A percentile compares a stretch with the other conserved stretches of the same genome.
These are phyloP conservation scores for Tangara arthus DNA, from an alignment of 2,797 vertebrate species.

Conservation along the genomic window DNA sequence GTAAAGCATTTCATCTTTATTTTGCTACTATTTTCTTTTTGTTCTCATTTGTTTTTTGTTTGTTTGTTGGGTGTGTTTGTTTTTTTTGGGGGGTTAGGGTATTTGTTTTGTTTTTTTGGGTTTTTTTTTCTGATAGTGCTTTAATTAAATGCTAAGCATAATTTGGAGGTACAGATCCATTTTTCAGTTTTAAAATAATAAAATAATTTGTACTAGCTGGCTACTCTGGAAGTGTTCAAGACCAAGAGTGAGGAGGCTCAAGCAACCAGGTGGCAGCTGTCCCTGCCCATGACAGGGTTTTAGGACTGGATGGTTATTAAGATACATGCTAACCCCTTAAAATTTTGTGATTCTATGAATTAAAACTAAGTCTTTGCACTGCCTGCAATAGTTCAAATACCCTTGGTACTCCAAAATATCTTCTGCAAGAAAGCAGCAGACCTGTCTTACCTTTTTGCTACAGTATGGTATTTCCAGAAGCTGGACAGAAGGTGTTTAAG, in stretches of 20 bases:
- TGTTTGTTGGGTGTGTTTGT: background rate
- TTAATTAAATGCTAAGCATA: background rate
- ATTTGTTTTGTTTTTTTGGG: too few relatives aligned
- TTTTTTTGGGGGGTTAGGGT: background rate
- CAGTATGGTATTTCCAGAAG: background rate
- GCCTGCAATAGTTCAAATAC: background rate
- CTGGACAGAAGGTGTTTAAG: background rate
- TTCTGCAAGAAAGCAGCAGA: background rate
- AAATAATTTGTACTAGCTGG: background rate
- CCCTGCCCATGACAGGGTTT: background rate
- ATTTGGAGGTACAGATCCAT: background rate
- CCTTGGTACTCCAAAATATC: background rate
- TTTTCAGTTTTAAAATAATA: background rate
- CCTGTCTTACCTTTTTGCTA: background rate
- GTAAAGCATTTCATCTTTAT: background rate
- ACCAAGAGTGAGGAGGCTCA: background rate
- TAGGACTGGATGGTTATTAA: background rate
- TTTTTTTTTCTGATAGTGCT: background rate
- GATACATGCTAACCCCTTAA: background rate
- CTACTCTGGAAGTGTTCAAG: background rate
- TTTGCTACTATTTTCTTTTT: background rate
- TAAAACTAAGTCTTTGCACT: background rate
- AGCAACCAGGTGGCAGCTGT: background rate
- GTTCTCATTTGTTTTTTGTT: background rate
- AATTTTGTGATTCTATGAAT: background rate